Evolutionary conservation across 2,797 vertebrate species (phyloP).

Genomic region (Emys orbicularis): DNA sequence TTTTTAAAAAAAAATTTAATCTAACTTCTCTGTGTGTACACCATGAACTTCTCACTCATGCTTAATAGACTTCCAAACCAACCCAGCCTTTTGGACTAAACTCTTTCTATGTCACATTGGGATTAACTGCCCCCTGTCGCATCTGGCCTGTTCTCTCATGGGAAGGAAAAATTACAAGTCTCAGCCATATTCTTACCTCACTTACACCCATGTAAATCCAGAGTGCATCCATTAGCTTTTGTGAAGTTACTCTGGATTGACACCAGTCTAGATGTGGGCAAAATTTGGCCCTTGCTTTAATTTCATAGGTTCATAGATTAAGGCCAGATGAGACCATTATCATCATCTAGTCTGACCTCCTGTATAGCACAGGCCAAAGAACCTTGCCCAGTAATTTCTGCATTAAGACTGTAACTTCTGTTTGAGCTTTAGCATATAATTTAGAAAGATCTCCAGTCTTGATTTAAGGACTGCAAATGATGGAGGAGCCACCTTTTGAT

Average conservation of each 20-base stretch:
- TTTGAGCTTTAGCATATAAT: not conserved
- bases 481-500: not conserved
- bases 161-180: not conserved
- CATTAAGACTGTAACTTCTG: not conserved
- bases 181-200: not conserved
- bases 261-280: not conserved
- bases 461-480: not conserved
- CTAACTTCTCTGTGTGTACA: not conserved
- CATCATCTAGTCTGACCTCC: not conserved
- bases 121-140: not conserved
- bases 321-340: not conserved
- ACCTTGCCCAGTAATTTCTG: not conserved
- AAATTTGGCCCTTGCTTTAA: not conserved
- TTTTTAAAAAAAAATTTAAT: no score
- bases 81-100: not conserved
- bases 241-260: conserved; percentile 9
- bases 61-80: not conserved
- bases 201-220: not conserved
- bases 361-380: not conserved
- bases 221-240: not conserved
- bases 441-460: not conserved
- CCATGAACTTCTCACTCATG: not conserved
- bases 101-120: not conserved
- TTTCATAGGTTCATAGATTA: not conserved
- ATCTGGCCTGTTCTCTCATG: not conserved